Evolutionary conservation across 2,113 vertebrate genomes (phyloP).

Genomic region (Motacilla tschutschensis): DNA sequence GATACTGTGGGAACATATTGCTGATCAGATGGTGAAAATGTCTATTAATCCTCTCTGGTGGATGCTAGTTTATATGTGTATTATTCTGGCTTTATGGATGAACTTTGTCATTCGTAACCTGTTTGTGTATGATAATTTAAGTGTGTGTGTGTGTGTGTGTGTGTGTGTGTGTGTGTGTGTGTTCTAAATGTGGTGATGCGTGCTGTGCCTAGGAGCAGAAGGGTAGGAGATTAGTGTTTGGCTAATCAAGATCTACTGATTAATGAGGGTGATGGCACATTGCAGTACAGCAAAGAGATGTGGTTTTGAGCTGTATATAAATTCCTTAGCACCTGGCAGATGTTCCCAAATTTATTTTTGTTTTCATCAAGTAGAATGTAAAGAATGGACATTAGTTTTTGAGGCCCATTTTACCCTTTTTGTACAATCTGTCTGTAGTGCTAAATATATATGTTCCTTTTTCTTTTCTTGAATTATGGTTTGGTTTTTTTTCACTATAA

Average conservation of each 20-base stretch:
- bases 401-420: neutral
- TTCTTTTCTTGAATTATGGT: neutral
- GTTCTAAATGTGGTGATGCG: accelerated
- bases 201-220: neutral
- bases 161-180: neutral
- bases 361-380: neutral
- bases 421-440: neutral
- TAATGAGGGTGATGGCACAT: neutral
- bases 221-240: neutral
- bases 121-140: neutral
- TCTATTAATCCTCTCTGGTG: neutral
- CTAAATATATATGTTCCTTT: neutral
- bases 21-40: neutral
- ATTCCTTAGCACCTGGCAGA: neutral
- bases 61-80: neutral
- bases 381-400: neutral
- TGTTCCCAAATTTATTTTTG: neutral
- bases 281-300: neutral
- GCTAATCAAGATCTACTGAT: neutral
- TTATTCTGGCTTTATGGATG: neutral
- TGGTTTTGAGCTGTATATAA: neutral
- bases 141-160: neutral
- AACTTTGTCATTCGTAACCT: neutral
- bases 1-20: neutral
- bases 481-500: neutral